phyloP scores from a whole-genome alignment of 2,113 vertebrate genomes.

The Coracopsis vasa region DNA sequence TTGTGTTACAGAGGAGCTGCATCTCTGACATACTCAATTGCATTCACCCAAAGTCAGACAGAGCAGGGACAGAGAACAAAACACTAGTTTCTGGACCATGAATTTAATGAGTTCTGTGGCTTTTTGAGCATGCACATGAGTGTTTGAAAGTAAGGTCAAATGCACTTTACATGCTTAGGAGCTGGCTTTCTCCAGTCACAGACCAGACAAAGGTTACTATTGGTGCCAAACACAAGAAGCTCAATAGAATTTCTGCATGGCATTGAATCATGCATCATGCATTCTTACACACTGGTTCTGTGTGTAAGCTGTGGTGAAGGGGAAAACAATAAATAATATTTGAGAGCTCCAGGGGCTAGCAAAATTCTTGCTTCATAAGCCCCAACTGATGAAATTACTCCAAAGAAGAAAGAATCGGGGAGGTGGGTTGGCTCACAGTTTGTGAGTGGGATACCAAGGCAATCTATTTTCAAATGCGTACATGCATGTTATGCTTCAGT shows the following conservation, averaged over 20 bases:
- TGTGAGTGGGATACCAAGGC: slow-evolving; percentile 1
- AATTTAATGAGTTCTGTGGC: background rate
- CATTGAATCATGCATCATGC: background rate
- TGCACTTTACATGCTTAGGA: background rate
- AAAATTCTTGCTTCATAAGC: background rate
- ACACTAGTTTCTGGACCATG: background rate
- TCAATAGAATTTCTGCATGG: background rate
- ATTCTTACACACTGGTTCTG: background rate
- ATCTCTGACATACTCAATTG: slow-evolving; percentile 37
- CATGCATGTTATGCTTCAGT: background rate
- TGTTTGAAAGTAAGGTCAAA: background rate
- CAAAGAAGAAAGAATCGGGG: background rate
- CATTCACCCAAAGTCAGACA: background rate
- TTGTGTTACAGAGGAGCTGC: background rate
- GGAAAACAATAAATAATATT: background rate
- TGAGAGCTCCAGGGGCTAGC: background rate
- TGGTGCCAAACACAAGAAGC: background rate
- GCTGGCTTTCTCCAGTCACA: background rate
- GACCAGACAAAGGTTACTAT: background rate
- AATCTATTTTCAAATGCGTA: background rate
- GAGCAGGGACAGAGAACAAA: background rate
- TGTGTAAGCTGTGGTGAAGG: background rate
- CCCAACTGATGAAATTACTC: background rate
- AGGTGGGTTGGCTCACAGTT: background rate
- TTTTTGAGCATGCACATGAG: background rate